phyloP scores from a whole-genome alignment of 2,888 invertebrate species.

The Hecatera dysodea region DNA sequence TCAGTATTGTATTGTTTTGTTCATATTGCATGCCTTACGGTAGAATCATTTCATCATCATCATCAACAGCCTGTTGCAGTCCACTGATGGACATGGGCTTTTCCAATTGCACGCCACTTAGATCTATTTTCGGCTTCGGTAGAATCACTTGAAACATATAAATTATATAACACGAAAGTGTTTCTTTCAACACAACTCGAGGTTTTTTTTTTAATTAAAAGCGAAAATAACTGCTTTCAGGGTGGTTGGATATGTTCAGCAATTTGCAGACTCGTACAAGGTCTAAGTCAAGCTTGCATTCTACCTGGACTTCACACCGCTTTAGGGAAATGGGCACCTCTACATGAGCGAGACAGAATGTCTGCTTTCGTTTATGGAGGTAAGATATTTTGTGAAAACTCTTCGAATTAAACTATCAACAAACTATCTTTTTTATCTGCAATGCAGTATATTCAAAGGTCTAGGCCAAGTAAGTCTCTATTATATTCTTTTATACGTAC shows the following conservation, averaged over 20 bases:
- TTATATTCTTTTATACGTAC: no score
- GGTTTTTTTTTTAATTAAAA: background rate
- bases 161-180: no score
- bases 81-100: no score
- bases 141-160: no score
- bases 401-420: background rate
- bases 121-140: no score
- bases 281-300: conserved; percentile 92
- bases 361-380: conserved; percentile 88
- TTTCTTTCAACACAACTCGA: background rate
- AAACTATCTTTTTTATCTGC: background rate
- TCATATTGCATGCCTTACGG: no score
- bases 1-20: no score
- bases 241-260: conserved; percentile 91
- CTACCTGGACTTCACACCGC: conserved; percentile 92
- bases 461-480: no score
- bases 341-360: conserved; percentile 92
- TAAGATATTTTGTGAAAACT: background rate
- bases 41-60: no score
- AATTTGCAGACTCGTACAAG: conserved; percentile 91
- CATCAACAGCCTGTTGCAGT: no score
- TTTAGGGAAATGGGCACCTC: conserved; percentile 93
- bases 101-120: no score
- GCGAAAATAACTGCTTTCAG: conserved; percentile 57
- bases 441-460: background rate